Evolutionary conservation across 2,797 vertebrate species (phyloP), one percentile per base, ranked within the genome.

Genomic region (Rhincodon typus): DNA sequence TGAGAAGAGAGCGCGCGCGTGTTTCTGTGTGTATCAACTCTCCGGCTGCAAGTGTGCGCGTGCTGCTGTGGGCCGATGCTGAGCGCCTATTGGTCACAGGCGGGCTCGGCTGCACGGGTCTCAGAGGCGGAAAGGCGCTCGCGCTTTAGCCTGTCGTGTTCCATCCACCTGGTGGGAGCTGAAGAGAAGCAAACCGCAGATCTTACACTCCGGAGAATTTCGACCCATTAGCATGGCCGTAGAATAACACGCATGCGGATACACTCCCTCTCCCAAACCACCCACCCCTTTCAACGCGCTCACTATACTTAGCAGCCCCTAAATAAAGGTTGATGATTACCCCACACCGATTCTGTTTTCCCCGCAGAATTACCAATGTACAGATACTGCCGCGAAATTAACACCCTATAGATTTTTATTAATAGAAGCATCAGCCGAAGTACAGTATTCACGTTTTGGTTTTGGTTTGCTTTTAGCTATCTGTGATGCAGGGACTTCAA

Each of bases 11-110:
- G n/a, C 4, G 90, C 27, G 90, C 0, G 62, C 2, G 38, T 62
- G 27, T 62, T 0, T 91, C 30, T 66, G 53, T 84, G 82, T 84
- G 82, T 84, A 23, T 53, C 23, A 62, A 62, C 57, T 62, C 57
- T 62, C 57, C 7, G 46, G 34, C 30, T 50, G 90, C 67, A 5
- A 38, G 62, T 93, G 62, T 25, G 67, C 53, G 95, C 62, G 86
- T 96, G 70, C 77, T 30, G 62, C 30, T 66, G 57, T 69, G 94
- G 21, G 94, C 34, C 96, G 88, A 94, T 50, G n/a, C 72, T 86
- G 77, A 67, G 70, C 25, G 94, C 74, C n/a, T 62, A 69, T 94
- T 94, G 94, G 94, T 94, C 94, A 27, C 62, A 38, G n/a, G 62
- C 62, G 10, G 94, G 69, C 94, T 74, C 69, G 94, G 67, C 42